phyloP scores from a whole-genome alignment of 2,888 invertebrate species.

The Aporophyla nigra region DNA sequence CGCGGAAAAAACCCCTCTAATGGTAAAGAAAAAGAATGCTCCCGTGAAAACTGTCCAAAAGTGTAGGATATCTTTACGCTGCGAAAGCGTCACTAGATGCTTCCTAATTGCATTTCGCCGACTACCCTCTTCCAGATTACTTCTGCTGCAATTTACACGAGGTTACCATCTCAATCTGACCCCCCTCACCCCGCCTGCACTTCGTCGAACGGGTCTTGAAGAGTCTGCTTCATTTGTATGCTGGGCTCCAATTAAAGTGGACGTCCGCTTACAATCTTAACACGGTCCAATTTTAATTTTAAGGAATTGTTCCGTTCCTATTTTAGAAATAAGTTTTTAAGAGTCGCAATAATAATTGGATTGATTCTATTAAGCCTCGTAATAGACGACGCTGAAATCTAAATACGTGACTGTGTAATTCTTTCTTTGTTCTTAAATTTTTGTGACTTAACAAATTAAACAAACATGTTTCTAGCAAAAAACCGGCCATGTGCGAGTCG shows the following conservation, averaged over 20 bases:
- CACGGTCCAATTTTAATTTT: conserved; percentile 68
- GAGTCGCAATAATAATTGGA: conserved; percentile 59
- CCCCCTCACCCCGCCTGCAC: conserved; percentile 47
- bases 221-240: conserved; percentile 59
- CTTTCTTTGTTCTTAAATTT: background rate
- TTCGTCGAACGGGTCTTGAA: conserved; percentile 42
- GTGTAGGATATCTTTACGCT: conserved; percentile 68
- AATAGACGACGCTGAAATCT: background rate
- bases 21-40: background rate
- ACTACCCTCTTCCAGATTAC: conserved; percentile 74
- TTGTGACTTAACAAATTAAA: background rate
- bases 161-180: conserved; percentile 68
- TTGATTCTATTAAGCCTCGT: conserved; percentile 47
- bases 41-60: conserved; percentile 45
- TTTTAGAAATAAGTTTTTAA: conserved; percentile 58
- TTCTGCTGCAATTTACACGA: conserved; percentile 77
- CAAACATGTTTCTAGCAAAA: background rate
- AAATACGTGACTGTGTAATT: background rate
- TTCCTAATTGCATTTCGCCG: conserved; percentile 78
- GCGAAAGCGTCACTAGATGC: conserved; percentile 71
- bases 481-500: too few relatives aligned
- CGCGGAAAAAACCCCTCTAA: background rate
- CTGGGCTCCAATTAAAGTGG: conserved; percentile 64
- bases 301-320: conserved; percentile 60
- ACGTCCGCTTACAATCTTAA: conserved; percentile 64